Evolutionary conservation across 2,888 invertebrate genomes (phyloP).

Genomic region (Selenia dentaria): DNA sequence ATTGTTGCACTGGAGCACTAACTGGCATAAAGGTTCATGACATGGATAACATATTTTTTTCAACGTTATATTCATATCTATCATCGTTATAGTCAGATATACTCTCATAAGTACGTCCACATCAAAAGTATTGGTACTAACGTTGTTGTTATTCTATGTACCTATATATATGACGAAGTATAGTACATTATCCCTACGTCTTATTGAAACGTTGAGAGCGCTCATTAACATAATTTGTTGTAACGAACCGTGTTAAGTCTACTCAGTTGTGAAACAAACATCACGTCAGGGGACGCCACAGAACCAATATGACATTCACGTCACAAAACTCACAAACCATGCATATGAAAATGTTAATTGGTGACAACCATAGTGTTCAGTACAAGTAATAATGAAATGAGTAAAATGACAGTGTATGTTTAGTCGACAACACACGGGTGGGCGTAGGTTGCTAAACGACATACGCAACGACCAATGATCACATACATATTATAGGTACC

Average conservation of each 20-base stretch:
- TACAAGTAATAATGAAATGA: no score
- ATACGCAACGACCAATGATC: constrained; percentile 19
- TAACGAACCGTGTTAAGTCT: constrained; percentile 16
- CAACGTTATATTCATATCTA: no score
- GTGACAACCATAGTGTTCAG: constrained; percentile 29
- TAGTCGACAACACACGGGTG: constrained; percentile 28
- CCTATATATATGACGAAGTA: background rate
- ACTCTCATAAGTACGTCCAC: no score
- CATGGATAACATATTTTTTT: no score
- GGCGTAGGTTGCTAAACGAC: constrained; percentile 57
- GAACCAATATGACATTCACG: constrained; percentile 19
- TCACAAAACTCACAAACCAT: constrained; percentile 26
- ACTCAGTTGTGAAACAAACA: constrained; percentile 28
- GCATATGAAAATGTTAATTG: constrained; percentile 27
- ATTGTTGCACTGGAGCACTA: no score
- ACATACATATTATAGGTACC: no score
- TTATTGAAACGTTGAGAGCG: constrained; percentile 11
- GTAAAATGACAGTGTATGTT: constrained; percentile 15
- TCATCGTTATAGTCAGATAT: no score
- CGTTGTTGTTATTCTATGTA: background rate
- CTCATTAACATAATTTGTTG: constrained; percentile 18
- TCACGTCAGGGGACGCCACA: constrained; percentile 11
- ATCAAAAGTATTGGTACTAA: no score
- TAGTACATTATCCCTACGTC: constrained; percentile 3
- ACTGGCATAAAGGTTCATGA: no score